Evolutionary conservation across 2,888 invertebrate species (phyloP).

Genomic region (Leistus spinibarbis): DNA sequence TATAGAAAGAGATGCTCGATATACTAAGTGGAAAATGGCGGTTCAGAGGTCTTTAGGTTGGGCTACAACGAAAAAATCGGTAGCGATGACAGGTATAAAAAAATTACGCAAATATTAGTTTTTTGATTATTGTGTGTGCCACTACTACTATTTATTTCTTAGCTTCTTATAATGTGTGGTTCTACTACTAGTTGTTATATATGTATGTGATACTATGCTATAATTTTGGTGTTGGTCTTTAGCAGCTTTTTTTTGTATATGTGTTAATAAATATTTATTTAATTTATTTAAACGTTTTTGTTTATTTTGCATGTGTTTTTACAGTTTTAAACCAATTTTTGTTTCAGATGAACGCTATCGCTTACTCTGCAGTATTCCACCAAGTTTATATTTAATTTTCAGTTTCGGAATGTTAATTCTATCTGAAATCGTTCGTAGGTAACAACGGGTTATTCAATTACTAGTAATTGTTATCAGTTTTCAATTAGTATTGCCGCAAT

Average conservation of each 20-base stretch:
- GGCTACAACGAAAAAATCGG: constrained; percentile 77
- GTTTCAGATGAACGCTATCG: constrained; percentile 78
- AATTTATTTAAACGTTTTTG: no score
- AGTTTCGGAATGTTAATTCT: constrained; percentile 71
- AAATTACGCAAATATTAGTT: not conserved
- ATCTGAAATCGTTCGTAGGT: constrained; percentile 51
- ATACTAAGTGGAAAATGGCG: constrained; percentile 94
- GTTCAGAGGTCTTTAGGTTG: constrained; percentile 90
- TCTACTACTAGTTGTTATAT: not conserved
- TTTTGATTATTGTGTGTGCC: not conserved
- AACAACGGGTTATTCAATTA: constrained; percentile 12
- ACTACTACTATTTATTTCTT: not conserved
- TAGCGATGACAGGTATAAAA: constrained; percentile 75
- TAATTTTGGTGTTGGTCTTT: not conserved
- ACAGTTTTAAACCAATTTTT: constrained; percentile 46
- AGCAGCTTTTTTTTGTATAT: no score
- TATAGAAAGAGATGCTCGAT: constrained; percentile 75
- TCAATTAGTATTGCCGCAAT: not conserved
- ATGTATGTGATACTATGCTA: not conserved
- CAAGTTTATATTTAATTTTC: constrained; percentile 73
- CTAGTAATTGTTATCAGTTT: constrained; percentile 8
- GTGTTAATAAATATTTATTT: no score
- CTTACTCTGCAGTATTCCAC: constrained; percentile 79
- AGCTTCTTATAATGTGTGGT: not conserved
- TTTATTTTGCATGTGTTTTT: not conserved